Evolutionary conservation across 2,888 invertebrate species (phyloP).

Genomic region (Megaustenia siamemsis): DNA sequence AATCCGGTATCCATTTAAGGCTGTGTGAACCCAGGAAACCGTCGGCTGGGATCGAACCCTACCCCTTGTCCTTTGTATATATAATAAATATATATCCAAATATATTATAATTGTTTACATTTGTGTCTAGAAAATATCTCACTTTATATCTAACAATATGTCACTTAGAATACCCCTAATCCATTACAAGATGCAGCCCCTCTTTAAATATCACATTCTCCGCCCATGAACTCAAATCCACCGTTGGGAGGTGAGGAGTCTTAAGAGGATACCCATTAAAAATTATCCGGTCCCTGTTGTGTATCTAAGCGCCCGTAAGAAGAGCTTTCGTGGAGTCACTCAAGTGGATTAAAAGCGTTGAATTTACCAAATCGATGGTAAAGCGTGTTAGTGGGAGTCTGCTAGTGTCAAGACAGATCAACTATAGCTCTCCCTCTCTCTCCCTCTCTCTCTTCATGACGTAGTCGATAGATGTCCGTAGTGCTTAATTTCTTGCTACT

Average conservation of each 20-base stretch:
- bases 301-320: constrained; percentile 22
- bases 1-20: too few species aligned
- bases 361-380: constrained; percentile 31
- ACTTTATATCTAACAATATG: too few species aligned
- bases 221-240: constrained; percentile 1
- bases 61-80: too few species aligned
- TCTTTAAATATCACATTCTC: not conserved
- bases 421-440: too few species aligned
- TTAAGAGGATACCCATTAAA: constrained; percentile 32
- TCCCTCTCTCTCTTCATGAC: constrained; percentile 14
- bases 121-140: too few species aligned
- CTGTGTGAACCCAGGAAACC: too few species aligned
- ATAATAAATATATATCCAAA: too few species aligned
- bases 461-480: too few species aligned
- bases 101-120: too few species aligned
- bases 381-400: constrained; percentile 35
- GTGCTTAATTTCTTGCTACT: not conserved
- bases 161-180: too few species aligned
- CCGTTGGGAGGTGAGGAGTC: constrained; percentile 21
- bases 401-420: constrained; percentile 18
- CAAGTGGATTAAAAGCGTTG: constrained; percentile 37
- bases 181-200: too few species aligned
- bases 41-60: too few species aligned
- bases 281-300: constrained; percentile 27
- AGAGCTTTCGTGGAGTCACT: constrained; percentile 3